Evolutionary conservation across 2,797 vertebrate genomes (phyloP), one percentile per base, ranked within the genome.

Genomic region (Megalops cyprinoides): DNA sequence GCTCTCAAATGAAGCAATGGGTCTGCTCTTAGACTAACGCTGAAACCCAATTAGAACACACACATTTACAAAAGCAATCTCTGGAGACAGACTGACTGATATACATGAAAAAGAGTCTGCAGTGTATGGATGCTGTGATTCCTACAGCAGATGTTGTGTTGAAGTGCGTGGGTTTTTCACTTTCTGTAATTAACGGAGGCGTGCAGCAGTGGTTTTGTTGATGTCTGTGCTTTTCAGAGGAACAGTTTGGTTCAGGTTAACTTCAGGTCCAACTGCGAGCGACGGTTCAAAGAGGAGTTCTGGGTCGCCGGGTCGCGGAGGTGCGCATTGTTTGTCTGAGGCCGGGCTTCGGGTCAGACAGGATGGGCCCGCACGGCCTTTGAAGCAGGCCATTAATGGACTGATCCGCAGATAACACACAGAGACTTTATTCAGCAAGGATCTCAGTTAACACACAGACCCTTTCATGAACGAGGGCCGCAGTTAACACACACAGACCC

Each of bases 361-460:
- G 75, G 49, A 23, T 31, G 67, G 42, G 55, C 31, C 20, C 62
- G 58, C 1, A 1, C 20, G 78, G 62, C 18, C 78, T 79, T 71
- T 74, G 79, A 77, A 34, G 62, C 37, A 4, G 28, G 51, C 9
- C 6, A n/a, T 53, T 78, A 78, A 78, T 73, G 65, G 76, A 74
- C 7, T 78, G 48, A 53, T 2, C 73, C 71, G 60, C 69, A 76
- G 79, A 46, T 76, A 81, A 76, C 73, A 80, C 14, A 76, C 31
- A 65, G 56, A 31, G 48, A 65, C 58, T 2, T 62, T 62, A 8
- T 69, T 39, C 34, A 2, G 39, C 65, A 69, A 39, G 31, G 65
- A 69, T 14, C 62, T 18, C 34, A 39, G 62, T 39, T 39, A 31
- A 4, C 18, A 39, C 39, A 15, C 4, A 8, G 34, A 44, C 67